Conservation (phyloP, 1,140 invertebrate species). For the Bombus picipes region DNA sequence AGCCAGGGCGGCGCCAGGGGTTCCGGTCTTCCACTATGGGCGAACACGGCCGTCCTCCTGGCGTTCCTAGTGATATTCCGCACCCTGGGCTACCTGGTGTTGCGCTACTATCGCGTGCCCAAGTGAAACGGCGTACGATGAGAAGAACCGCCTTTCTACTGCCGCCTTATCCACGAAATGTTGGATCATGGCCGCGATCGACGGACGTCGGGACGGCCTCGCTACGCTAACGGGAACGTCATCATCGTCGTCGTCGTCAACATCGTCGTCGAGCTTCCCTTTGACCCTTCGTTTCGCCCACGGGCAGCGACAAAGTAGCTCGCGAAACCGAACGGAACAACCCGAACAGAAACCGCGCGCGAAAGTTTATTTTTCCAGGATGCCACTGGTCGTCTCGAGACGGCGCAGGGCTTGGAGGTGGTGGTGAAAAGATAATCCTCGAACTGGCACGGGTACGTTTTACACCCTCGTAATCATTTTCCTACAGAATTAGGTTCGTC, state of each 20-base stretch:
- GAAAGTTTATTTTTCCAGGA: conserved; percentile 55
- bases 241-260: neutral
- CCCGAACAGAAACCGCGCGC: conserved; percentile 3
- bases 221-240: conserved; percentile 21
- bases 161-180: conserved; percentile 5
- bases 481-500: neutral
- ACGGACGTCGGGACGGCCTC: conserved; percentile 14
- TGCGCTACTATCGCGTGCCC: conserved; percentile 88
- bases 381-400: neutral
- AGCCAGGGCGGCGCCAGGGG: conserved; percentile 84
- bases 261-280: conserved; percentile 9
- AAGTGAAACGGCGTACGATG: conserved; percentile 79
- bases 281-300: conserved; percentile 42
- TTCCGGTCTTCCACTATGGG: conserved; percentile 87
- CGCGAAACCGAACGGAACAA: neutral
- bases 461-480: neutral
- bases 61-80: conserved; percentile 89
- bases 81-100: conserved; percentile 88
- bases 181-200: conserved; percentile 16
- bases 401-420: neutral
- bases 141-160: conserved; percentile 20
- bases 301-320: conserved; percentile 24
- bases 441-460: neutral
- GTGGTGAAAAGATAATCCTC: neutral
- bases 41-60: conserved; percentile 89